Percentiles rank a stretch among this genome's conserved stretches.
Evolutionary conservation across 2,113 vertebrate genomes (phyloP).

Genomic region (Damaliscus lunatus): DNA sequence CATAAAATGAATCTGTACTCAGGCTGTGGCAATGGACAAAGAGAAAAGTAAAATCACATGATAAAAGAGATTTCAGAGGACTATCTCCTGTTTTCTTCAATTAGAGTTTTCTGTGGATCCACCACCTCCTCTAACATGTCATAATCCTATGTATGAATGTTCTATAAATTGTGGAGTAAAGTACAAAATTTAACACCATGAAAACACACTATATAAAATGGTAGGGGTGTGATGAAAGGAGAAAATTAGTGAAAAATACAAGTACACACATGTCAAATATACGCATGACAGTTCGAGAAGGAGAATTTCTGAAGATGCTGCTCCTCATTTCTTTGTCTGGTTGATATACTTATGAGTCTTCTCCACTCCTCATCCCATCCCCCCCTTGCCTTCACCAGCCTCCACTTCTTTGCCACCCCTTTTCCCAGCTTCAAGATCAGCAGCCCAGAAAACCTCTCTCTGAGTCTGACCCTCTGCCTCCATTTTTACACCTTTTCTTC

Average conservation of each 20-base stretch:
- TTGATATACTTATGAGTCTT: background rate
- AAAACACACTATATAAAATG: background rate
- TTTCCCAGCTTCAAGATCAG: background rate
- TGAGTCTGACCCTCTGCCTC: background rate
- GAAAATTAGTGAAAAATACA: background rate
- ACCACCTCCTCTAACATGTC: background rate
- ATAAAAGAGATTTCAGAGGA: background rate
- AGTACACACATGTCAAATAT: background rate
- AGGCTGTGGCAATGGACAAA: background rate
- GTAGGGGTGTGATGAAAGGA: background rate
- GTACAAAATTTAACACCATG: background rate
- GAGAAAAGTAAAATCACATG: background rate
- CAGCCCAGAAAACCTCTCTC: background rate
- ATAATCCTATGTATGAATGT: background rate
- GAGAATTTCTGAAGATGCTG: background rate
- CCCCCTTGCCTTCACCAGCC: background rate
- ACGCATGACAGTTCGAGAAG: background rate
- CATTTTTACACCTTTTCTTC: background rate
- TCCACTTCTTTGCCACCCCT: background rate
- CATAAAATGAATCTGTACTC: background rate
- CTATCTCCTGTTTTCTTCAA: background rate
- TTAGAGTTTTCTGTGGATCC: background rate
- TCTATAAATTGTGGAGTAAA: background rate
- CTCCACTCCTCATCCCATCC: background rate
- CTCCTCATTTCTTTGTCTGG: background rate